Evolutionary conservation across 2,113 vertebrate genomes (phyloP).

Genomic region (Ahaetulla prasina): DNA sequence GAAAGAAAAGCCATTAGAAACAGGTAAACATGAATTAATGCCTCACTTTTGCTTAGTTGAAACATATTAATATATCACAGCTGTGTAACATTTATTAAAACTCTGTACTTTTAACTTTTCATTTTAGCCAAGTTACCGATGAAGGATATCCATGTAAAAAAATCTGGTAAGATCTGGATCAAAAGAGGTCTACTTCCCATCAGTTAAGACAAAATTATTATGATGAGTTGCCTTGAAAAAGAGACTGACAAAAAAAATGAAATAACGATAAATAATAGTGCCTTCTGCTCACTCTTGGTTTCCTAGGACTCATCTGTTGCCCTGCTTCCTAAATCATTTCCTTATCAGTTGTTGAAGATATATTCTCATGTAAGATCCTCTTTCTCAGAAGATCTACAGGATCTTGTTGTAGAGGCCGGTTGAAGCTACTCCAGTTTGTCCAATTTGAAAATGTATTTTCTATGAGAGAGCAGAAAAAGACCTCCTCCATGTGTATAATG

Average conservation of each 20-base stretch:
- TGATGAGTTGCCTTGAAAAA: background rate
- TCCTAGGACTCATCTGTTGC: no score
- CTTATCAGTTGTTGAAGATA: no score
- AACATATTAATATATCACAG: background rate
- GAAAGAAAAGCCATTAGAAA: background rate
- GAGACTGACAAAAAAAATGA: background rate
- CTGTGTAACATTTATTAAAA: background rate
- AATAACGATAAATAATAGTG: background rate
- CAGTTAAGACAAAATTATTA: background rate
- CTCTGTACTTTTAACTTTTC: background rate
- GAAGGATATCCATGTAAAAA: background rate
- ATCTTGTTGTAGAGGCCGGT: no score
- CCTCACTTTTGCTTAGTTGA: background rate
- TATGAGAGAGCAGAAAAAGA: no score
- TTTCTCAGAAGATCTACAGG: no score
- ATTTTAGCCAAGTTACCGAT: conserved; percentile 41
- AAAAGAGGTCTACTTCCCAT: background rate
- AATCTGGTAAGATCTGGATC: background rate
- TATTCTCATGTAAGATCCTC: no score
- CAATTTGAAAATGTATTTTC: no score
- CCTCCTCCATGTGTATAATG: no score
- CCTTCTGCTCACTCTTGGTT: no score
- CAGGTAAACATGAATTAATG: background rate
- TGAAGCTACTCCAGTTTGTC: no score
- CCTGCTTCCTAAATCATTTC: no score